A percentile compares a stretch with the other conserved stretches of the same genome.
These are phyloP conservation scores for Papilio polyxenes DNA, from an alignment of 1,140 invertebrate species.

Conservation along the genomic window DNA sequence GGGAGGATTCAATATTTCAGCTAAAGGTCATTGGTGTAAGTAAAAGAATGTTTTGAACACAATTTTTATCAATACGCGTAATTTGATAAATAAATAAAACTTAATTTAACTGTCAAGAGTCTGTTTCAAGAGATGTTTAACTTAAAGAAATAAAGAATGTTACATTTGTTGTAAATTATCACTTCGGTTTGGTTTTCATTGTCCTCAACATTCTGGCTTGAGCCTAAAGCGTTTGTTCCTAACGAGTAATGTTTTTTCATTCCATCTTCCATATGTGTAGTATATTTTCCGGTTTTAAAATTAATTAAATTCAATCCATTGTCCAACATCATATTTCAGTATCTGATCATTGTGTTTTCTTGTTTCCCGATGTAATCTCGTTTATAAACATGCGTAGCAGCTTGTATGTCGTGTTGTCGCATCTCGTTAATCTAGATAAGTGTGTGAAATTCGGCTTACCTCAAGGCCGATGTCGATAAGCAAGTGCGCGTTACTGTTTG, in stretches of 20 bases:
- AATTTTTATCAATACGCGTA: neutral
- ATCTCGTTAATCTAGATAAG: slow-evolving; percentile 69
- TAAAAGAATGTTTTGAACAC: neutral
- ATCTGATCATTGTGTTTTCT: neutral
- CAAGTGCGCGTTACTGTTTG: slow-evolving; percentile 26
- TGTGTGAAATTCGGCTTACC: slow-evolving; percentile 61
- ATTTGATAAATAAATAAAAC: neutral
- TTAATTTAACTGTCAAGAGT: neutral
- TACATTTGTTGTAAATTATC: too few species aligned
- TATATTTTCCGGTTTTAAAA: neutral
- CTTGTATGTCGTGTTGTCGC: slow-evolving; percentile 42
- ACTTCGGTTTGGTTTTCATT: neutral
- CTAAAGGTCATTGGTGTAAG: neutral
- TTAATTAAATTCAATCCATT: neutral
- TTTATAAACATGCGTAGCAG: slow-evolving; percentile 8
- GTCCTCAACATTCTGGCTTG: neutral
- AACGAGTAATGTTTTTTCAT: neutral
- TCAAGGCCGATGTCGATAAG: slow-evolving; percentile 67
- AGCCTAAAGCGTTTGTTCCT: neutral
- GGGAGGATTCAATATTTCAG: neutral
- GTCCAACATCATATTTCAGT: neutral
- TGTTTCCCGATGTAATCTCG: neutral
- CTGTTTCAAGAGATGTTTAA: neutral
- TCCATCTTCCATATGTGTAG: neutral
- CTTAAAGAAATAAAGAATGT: too few species aligned